Conservation (phyloP, 2,888 invertebrate species). For the Phaonia tiefii region DNA sequence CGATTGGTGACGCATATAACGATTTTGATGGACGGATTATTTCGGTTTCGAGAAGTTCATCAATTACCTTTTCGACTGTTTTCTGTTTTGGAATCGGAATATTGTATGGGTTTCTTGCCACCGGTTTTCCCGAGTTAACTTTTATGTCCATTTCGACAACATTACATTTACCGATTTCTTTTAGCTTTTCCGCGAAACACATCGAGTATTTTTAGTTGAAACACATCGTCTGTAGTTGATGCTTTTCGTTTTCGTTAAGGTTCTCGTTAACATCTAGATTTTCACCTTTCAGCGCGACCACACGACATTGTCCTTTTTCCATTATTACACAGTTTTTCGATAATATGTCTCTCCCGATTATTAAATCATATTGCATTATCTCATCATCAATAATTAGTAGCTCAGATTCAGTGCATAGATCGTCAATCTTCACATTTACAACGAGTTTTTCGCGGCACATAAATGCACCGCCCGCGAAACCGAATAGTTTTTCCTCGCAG, state of each 20-base stretch:
- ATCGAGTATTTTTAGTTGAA: no score
- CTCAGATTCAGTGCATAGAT: neutral
- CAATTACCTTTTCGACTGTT: no score
- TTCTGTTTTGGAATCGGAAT: no score
- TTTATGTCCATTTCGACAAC: no score
- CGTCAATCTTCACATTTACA: slow-evolving; percentile 20
- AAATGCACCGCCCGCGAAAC: slow-evolving; percentile 49
- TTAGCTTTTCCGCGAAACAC: no score
- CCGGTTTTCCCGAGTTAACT: no score
- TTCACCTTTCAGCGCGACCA: slow-evolving; percentile 32
- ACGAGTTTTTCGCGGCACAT: slow-evolving; percentile 33
- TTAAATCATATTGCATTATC: slow-evolving; percentile 28
- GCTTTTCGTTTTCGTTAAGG: slow-evolving; percentile 1
- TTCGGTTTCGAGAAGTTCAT: no score
- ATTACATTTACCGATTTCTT: no score
- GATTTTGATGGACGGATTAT: no score
- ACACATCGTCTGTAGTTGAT: slow-evolving; percentile 7
- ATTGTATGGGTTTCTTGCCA: no score
- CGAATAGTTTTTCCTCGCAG: slow-evolving; percentile 35
- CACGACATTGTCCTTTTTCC: slow-evolving; percentile 50
- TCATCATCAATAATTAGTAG: slow-evolving; percentile 33
- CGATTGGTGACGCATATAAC: no score
- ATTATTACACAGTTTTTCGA: slow-evolving; percentile 42
- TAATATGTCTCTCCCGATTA: slow-evolving; percentile 50
- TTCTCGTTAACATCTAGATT: slow-evolving; percentile 30